Base-by-base conservation (phyloP, 2,888 invertebrate species). In the Sarcophaga caerulescens region DNA sequence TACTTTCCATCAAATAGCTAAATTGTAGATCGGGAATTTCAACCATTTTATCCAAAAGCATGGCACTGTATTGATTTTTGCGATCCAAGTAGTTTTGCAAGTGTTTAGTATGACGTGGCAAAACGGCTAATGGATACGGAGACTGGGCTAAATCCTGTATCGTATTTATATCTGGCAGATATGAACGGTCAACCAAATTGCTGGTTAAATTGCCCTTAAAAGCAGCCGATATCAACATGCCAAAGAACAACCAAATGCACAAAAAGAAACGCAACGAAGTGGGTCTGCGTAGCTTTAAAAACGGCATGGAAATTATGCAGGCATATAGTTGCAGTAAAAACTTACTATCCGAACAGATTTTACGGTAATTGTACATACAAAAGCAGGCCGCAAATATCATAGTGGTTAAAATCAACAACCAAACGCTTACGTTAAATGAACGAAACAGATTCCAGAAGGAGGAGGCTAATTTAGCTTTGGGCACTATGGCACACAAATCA, bases 401-500 rank as follows among this genome's bases (percentile, higher is more conserved):
- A 12, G 90, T 89, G 0, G 87, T 6, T 0, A 89, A 62, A 1
- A 92, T 89, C 1, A 87, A 79, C 0, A 90, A 6, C 93, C 93
- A 93, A 5, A 92, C 92, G 12, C 83, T 73, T 0, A 75, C 17
- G 6, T 90, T 86, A 74, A 93, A 93, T 1, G 93, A 90, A 2
- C 91, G 91, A 87, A 93, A 93, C 8, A 93, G 88, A 81, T 93
- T 93, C 88, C 92, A 93, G 88, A 95, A 94, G 1, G 94, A 92
- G 0, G 94, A 93, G 80, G 94, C 94, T n/a, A 91, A 91, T 12
- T 90, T 90, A 0, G 94, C 93, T 87, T 94, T 94, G 79, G 94
- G 94, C 8, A 95, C 93, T 44, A 95, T 87, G 74, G 95, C 94
- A 89, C 95, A 95, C 12, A 95, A 88, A 88, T 94, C 94, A 85